Percentiles rank a stretch among this genome's conserved stretches.
Evolutionary conservation across 2,797 vertebrate species (phyloP).

Genomic region (Myotis pilosus): DNA sequence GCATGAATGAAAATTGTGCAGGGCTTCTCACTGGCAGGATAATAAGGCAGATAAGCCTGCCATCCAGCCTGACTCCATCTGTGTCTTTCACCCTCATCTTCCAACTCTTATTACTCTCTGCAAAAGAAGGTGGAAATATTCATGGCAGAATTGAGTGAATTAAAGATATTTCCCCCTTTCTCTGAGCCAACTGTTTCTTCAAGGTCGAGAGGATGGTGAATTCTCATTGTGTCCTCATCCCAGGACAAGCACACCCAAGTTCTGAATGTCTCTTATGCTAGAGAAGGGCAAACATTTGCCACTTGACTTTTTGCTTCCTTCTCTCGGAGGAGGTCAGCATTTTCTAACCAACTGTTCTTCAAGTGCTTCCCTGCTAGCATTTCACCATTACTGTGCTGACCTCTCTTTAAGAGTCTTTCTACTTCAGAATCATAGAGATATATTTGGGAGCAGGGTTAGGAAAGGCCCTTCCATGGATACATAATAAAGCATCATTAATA

Average conservation of each 20-base stretch:
- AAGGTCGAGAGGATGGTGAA: not conserved
- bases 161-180: not conserved
- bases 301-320: constrained; percentile 73
- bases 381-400: constrained; percentile 67
- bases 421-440: constrained; percentile 73
- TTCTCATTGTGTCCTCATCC: not conserved
- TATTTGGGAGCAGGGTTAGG: constrained; percentile 60
- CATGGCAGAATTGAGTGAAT: not conserved
- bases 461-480: constrained; percentile 44
- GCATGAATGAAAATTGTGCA: not conserved
- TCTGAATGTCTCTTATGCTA: constrained; percentile 65
- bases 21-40: accelerated
- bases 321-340: constrained; percentile 72
- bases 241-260: not conserved
- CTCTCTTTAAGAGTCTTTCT: constrained; percentile 70
- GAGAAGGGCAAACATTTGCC: constrained; percentile 69
- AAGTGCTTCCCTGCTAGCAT: constrained; percentile 70
- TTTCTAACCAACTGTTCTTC: constrained; percentile 65
- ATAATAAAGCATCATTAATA: not conserved
- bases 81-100: not conserved
- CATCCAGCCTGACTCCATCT: accelerated
- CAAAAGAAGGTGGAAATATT: not conserved
- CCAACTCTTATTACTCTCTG: not conserved
- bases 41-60: accelerated
- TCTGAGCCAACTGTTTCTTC: not conserved